These are phyloP conservation scores for Sterrhoptilus dennistouni DNA, from an alignment of 2,113 vertebrate species.

Conservation along the genomic window DNA sequence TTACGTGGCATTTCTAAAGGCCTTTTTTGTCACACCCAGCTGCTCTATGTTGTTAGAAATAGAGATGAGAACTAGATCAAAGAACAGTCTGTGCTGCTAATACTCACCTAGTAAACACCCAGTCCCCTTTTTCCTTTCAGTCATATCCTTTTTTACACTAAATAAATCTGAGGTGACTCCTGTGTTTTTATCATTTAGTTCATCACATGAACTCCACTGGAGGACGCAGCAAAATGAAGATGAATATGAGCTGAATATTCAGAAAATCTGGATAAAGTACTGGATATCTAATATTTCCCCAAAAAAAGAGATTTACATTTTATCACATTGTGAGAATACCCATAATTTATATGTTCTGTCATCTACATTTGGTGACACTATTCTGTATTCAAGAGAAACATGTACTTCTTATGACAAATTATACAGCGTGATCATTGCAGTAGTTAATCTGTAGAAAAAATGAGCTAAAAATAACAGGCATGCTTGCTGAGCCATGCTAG, in stretches of 20 bases:
- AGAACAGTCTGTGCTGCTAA: neutral
- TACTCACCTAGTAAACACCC: slow-evolving; percentile 15
- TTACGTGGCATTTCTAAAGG: neutral
- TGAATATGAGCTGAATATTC: neutral
- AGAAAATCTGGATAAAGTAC: neutral
- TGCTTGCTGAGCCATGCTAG: neutral
- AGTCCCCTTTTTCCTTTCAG: neutral
- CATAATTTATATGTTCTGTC: neutral
- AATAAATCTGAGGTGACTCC: slow-evolving; percentile 10
- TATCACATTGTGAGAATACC: neutral
- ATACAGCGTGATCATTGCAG: neutral
- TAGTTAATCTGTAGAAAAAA: neutral
- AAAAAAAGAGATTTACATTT: neutral
- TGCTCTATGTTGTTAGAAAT: neutral
- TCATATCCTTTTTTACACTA: slow-evolving; percentile 12
- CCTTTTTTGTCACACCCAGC: slow-evolving; percentile 23
- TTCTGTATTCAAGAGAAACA: neutral
- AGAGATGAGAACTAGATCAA: slow-evolving; percentile 22
- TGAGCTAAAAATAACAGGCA: neutral
- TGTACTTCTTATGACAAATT: neutral
- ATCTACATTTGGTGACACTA: neutral
- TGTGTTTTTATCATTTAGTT: neutral
- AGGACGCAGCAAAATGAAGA: neutral
- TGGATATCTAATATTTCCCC: neutral
- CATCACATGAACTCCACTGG: neutral